Evolutionary conservation across 2,113 vertebrate species (phyloP), one percentile per base, ranked within the genome.

Genomic region (Aptenodytes forsteri): DNA sequence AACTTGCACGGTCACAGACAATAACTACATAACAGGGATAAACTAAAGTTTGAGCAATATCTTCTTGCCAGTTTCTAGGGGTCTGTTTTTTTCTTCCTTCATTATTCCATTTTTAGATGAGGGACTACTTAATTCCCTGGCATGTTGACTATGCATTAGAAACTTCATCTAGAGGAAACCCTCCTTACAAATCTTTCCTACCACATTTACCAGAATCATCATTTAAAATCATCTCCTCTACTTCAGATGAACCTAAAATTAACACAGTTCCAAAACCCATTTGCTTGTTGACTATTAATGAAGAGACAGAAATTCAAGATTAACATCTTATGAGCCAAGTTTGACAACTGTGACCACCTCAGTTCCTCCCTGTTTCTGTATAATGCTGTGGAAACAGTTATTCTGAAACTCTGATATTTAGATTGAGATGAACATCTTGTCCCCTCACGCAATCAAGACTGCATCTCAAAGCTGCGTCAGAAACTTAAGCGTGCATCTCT

Each of bases 121-220:
- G 44, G 55, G 71, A 96, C 92, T 94, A 93, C 58, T 96, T 83
- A 84, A 65, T 50, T 87, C 87, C 65, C 54, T 83, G 36, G 62
- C 80, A 97, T 40, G 83, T 52, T 91, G 89, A 73, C 46, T 70
- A 58, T 26, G 23, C 86, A 70, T 75, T 88, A 97, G 71, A 55
- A 90, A 95, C 84, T 61, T 90, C 54, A 95, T 93, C 72, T 93
- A 72, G 75, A 76, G 59, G 72, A 97, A 96, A 94, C 29, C 49
- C 62, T 92, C 67, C 52, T 89, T 78, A 71, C 52, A 69, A 85
- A 80, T 91, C 72, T 59, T 90, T 21, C 47, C 38, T 55, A 70
- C 36, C 46, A 7, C 72, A 83, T 83, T 96, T 77, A 81, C 83
- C 71, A 61, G 38, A 94, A 89, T 64, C 22, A 71, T 78, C 1